A percentile compares a stretch with the other conserved stretches of the same genome.
Evolutionary conservation across 2,113 vertebrate genomes (phyloP).

Genomic region (Strigops habroptila): DNA sequence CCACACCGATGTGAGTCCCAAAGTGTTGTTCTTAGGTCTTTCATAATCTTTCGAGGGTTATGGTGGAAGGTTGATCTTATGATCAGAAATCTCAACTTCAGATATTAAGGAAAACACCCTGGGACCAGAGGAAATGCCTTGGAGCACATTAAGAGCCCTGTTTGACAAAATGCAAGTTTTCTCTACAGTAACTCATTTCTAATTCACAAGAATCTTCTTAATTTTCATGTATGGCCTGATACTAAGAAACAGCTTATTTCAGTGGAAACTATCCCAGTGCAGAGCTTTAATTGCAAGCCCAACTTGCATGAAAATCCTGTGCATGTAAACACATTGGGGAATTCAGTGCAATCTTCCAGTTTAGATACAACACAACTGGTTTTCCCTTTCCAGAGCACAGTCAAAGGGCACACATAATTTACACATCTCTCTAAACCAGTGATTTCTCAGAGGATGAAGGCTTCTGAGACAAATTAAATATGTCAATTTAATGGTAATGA

Average conservation of each 20-base stretch:
- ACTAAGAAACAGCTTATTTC: neutral
- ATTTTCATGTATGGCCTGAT: neutral
- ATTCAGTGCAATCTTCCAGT: neutral
- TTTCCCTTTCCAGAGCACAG: neutral
- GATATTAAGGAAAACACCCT: neutral
- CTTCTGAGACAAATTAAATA: neutral
- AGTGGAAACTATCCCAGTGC: neutral
- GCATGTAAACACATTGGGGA: neutral
- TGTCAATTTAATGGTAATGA: constrained; percentile 8
- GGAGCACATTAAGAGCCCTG: neutral
- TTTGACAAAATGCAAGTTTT: neutral
- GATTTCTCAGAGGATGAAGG: neutral
- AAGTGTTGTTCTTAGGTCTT: neutral
- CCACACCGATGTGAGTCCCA: neutral
- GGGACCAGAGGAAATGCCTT: neutral
- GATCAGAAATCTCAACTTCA: neutral
- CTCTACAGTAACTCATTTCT: neutral
- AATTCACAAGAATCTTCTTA: neutral
- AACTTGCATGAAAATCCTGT: neutral
- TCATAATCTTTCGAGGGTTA: neutral
- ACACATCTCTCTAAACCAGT: neutral
- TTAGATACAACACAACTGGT: neutral
- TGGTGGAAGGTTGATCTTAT: neutral
- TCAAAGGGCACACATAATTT: neutral
- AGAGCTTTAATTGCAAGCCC: neutral